A percentile compares a stretch with the other conserved stretches of the same genome.
Evolutionary conservation across 37 sponge, comb jelly and placozoan genomes (phyloP).

Genomic region (Spongilla lacustris): DNA sequence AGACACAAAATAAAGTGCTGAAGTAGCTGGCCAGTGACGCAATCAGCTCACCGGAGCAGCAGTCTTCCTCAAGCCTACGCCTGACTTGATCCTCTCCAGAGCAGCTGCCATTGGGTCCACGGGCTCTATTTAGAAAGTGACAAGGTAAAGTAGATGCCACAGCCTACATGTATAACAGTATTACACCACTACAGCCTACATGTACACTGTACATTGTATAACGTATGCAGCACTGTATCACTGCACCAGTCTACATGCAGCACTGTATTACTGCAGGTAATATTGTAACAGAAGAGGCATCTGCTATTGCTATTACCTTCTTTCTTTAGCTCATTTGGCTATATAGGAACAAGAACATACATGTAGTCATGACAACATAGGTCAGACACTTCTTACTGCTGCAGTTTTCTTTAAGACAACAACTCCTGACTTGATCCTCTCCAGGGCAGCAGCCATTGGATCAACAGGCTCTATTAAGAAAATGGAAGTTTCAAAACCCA

Average conservation of each 20-base stretch:
- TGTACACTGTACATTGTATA: too few relatives aligned
- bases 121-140: not conserved
- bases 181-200: too few relatives aligned
- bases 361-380: not conserved
- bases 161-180: too few relatives aligned
- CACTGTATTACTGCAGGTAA: not conserved
- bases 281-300: not conserved
- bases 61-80: not conserved
- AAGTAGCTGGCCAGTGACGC: too few relatives aligned
- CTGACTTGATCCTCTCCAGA: not conserved
- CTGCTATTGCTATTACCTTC: not conserved
- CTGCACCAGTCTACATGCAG: too few relatives aligned
- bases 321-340: not conserved
- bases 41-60: too few relatives aligned
- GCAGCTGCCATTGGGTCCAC: not conserved
- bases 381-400: not conserved
- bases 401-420: conserved; percentile 28
- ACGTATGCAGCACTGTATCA: too few relatives aligned
- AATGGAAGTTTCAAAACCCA: too few relatives aligned
- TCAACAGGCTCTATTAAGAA: conserved; percentile 22
- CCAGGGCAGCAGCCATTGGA: conserved; percentile 55
- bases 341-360: not conserved
- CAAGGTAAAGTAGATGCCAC: not conserved
- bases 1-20: too few relatives aligned
- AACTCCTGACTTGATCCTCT: conserved; percentile 29